phyloP scores from a whole-genome alignment of 2,888 invertebrate genomes.

The Silvanus unidentatus region DNA sequence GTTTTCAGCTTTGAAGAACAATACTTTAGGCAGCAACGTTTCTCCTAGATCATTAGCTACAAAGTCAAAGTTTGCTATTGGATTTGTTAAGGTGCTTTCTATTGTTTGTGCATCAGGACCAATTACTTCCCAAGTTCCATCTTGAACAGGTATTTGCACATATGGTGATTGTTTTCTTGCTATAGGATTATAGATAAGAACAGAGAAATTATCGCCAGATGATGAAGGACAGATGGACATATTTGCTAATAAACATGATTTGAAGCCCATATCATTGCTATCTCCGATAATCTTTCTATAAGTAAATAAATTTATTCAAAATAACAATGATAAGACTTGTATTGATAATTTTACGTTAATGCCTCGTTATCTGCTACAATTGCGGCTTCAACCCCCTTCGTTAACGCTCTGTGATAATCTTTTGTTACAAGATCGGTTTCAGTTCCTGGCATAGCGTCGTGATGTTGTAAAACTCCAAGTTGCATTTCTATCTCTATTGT shows the following conservation, averaged over 20 bases:
- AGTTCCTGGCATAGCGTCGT: slow-evolving; percentile 82
- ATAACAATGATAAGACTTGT: not conserved
- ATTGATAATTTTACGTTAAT: slow-evolving; percentile 12
- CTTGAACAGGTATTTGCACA: slow-evolving; percentile 18
- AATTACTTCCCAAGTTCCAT: slow-evolving; percentile 52
- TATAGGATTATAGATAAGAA: slow-evolving; percentile 1
- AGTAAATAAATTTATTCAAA: not conserved
- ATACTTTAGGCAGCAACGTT: slow-evolving; percentile 6
- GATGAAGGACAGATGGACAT: not conserved
- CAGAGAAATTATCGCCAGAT: slow-evolving; percentile 20
- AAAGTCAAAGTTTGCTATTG: slow-evolving; percentile 17
- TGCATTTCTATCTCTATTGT: slow-evolving; percentile 52
- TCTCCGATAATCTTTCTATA: slow-evolving; percentile 9
- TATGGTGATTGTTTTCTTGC: slow-evolving; percentile 2
- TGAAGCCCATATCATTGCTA: not conserved
- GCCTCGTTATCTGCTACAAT: slow-evolving; percentile 13
- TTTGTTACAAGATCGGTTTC: slow-evolving; percentile 77
- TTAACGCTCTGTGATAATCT: slow-evolving; percentile 75
- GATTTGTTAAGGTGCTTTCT: slow-evolving; percentile 16
- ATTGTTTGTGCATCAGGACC: slow-evolving; percentile 44
- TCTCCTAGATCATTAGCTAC: slow-evolving; percentile 9
- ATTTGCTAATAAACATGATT: slow-evolving; percentile 4
- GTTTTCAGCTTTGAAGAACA: slow-evolving; percentile 16
- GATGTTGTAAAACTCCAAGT: slow-evolving; percentile 84
- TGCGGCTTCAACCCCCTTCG: slow-evolving; percentile 55